Evolutionary conservation across 2,797 vertebrate genomes (phyloP), one percentile per base, ranked within the genome.

Genomic region (Xenopus petersii): DNA sequence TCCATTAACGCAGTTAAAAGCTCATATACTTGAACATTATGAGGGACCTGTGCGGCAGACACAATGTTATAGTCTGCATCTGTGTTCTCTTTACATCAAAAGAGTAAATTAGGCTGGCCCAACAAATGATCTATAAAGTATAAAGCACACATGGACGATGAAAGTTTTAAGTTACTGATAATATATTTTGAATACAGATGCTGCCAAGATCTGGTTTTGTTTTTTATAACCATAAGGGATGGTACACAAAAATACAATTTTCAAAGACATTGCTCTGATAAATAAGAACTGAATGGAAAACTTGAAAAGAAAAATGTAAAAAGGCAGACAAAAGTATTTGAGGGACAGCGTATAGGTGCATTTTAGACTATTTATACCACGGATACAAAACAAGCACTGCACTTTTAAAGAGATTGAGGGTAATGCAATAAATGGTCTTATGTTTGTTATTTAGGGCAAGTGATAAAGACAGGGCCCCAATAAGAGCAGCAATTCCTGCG

Each of bases 1-100:
- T 96, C 93, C 84, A 95, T 87, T 47, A 96, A 87, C 67, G 88
- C 71, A 59, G 83, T 83, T 81, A 95, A 75, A 64, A 96, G 91
- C 66, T 94, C 93, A 79, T 86, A 85, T 51, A 87, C 72, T 73
- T 86, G 81, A 49, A 80, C 79, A 83, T 85, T 88, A 66, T 73
- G n/a, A 63, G 82, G 71, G 47, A 81, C 76, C 94, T 97, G 61
- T 11, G 24, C 7, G 10, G 49, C n/a, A 71, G 74, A 33, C 65
- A 78, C 51, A 64, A 64, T 33, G 15, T 73, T 69, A 69, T 61
- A 5, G 11, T 64, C 73, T 61, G 9, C 67, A 74, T 64, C 54
- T 79, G 66, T 66, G 62, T 49, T 60, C 67, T 70, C 21, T 26
- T 11, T 15, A 79, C 71, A 79, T 70, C 49, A 81, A 83, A 80